These are phyloP conservation scores for Scarus forsteni DNA, from an alignment of 2,797 vertebrate genomes.

Conservation along the genomic window DNA sequence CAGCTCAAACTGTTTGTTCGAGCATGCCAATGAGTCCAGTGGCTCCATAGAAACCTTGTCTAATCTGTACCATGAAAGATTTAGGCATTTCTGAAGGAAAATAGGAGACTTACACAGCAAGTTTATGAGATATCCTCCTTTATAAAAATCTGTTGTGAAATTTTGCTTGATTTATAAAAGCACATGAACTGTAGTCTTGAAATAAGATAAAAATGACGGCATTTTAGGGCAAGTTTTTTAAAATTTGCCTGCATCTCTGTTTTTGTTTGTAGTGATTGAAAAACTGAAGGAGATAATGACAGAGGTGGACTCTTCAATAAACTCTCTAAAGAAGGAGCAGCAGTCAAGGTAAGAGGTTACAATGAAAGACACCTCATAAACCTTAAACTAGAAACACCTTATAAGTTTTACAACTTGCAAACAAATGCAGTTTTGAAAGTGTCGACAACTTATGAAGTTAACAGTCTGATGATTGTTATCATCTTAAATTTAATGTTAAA, in stretches of 20 bases:
- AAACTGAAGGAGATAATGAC: constrained; percentile 91
- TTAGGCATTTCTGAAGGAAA: too few species aligned
- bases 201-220: not conserved
- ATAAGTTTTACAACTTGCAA: not conserved
- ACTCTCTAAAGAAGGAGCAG: constrained; percentile 89
- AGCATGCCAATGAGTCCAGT: too few species aligned
- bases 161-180: too few species aligned
- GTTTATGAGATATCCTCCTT: too few species aligned
- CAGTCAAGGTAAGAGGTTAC: constrained; percentile 82
- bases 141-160: too few species aligned
- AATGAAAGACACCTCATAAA: not conserved
- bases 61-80: too few species aligned
- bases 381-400: not conserved
- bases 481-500: too few species aligned
- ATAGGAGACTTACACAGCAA: too few species aligned
- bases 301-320: constrained; percentile 91
- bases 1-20: too few species aligned
- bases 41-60: too few species aligned
- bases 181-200: not conserved
- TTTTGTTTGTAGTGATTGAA: constrained; percentile 86
- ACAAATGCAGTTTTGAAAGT: not conserved
- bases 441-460: not conserved
- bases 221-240: not conserved
- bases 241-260: constrained; percentile 17
- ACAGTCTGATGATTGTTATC: not conserved